Evolutionary conservation across 2,113 vertebrate genomes (phyloP), one percentile per base, ranked within the genome.

Genomic region (Alaudala cheleensis): DNA sequence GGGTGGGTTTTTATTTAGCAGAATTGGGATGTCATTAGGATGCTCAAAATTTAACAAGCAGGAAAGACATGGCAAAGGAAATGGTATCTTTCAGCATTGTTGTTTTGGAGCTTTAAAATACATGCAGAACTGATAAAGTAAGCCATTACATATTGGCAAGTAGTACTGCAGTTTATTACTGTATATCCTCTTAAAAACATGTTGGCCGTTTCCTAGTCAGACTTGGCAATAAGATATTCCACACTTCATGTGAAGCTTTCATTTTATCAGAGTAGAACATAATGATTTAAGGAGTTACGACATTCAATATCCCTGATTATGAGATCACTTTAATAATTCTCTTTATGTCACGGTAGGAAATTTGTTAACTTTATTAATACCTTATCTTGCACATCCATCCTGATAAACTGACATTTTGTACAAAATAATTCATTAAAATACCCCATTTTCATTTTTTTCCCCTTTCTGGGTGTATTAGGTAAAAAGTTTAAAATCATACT

Each of bases 251-350:
- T 49, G 53, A 85, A 64, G 9, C 22, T 3, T 70, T 81, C 33
- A n/a, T 88, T 86, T 90, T 73, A 80, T 42, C 37, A 37, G 21
- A 53, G 20, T 45, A 23, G 56, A 92, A 69, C 37, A 67, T 74
- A 51, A 56, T 74, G 61, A 64, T 81, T 91, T 94, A 95, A 97
- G 42, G 13, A 88, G 56, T 78, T 62, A 23, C 56, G 57, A 6
- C 58, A 94, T 89, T 91, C 77, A 86, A 42, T 40, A 91, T 82
- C 77, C 86, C 24, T 78, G 70, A 79, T 86, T 37, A 69, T 91
- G 61, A 33, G 23, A 90, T 60, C 16, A 34, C 47, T 92, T 96
- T 47, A 91, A 88, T 95, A 93, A 92, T 96, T 96, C 37, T 93
- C 40, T 96, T 89, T 95, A 37, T 90, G 23, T 8, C 25, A 37